A percentile compares a stretch with the other conserved stretches of the same genome.
Evolutionary conservation across 2,797 vertebrate species (phyloP).

Genomic region (Halcyon chelicuti): DNA sequence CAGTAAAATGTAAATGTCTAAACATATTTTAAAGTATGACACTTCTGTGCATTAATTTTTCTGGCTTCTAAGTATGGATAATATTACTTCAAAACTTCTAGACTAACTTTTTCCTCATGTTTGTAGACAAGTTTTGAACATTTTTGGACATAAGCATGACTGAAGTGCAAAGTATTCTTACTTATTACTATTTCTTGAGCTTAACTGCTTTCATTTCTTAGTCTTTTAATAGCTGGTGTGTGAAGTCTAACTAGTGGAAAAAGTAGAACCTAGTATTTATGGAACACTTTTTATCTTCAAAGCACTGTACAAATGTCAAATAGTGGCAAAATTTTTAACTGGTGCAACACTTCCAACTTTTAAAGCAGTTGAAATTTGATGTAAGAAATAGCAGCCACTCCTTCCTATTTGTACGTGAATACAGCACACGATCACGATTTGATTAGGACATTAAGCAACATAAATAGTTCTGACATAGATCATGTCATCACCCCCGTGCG

Average conservation of each 20-base stretch:
- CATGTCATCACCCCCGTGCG: background rate
- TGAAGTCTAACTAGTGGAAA: background rate
- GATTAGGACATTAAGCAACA: background rate
- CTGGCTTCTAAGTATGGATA: background rate
- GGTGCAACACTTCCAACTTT: background rate
- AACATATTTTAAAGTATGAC: background rate
- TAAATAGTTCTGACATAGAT: background rate
- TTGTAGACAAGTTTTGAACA: background rate
- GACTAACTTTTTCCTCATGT: background rate
- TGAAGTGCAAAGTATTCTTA: slow-evolving; percentile 5
- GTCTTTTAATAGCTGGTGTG: slow-evolving; percentile 5
- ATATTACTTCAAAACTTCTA: background rate
- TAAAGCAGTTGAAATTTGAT: background rate
- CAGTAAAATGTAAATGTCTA: background rate
- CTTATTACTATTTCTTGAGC: background rate
- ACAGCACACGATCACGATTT: background rate
- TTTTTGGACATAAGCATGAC: background rate
- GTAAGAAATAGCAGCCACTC: background rate
- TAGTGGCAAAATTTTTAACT: background rate
- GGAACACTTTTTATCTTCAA: slow-evolving; percentile 37
- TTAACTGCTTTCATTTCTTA: background rate
- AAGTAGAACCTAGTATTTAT: slow-evolving; percentile 18
- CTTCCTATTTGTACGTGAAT: background rate
- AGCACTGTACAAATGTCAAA: background rate
- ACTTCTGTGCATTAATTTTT: background rate